Conservation (phyloP, 2,888 invertebrate genomes). For the Anticlea derivata region DNA sequence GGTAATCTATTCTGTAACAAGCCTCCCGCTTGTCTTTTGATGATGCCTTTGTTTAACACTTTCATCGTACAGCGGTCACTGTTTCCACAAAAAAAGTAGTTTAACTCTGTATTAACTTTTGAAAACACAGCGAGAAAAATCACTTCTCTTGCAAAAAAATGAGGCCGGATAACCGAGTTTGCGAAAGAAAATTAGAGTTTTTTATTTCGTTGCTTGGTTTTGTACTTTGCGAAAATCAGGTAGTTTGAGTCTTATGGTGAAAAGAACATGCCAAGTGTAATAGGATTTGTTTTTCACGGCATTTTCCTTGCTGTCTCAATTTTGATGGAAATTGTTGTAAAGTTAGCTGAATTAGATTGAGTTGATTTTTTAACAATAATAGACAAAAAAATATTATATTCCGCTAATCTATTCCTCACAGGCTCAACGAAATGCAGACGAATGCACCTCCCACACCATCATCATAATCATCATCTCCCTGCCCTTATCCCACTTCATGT, state of each 20-base stretch:
- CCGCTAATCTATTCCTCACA: too few relatives aligned
- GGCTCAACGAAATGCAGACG: too few relatives aligned
- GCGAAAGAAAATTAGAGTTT: constrained; percentile 43
- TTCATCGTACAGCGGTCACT: not conserved
- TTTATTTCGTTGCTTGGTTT: constrained; percentile 34
- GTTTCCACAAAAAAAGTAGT: not conserved
- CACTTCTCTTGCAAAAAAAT: constrained; percentile 37
- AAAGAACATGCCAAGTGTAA: constrained; percentile 16
- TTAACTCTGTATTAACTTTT: constrained; percentile 41
- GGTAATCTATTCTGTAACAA: too few relatives aligned
- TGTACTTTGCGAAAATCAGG: constrained; percentile 22
- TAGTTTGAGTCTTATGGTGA: constrained; percentile 18
- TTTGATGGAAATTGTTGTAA: constrained; percentile 18
- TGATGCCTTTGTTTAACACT: too few relatives aligned
- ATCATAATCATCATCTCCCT: too few relatives aligned
- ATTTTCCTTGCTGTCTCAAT: constrained; percentile 4
- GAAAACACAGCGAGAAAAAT: constrained; percentile 42
- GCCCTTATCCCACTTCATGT: too few relatives aligned
- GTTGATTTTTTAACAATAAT: not conserved
- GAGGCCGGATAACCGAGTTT: constrained; percentile 40
- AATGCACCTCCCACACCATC: too few relatives aligned
- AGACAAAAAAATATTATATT: too few relatives aligned
- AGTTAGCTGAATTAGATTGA: constrained; percentile 4
- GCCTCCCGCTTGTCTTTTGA: too few relatives aligned
- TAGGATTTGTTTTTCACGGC: constrained; percentile 22